Conservation (phyloP, 2,113 vertebrate genomes). For the Callipepla californica region DNA sequence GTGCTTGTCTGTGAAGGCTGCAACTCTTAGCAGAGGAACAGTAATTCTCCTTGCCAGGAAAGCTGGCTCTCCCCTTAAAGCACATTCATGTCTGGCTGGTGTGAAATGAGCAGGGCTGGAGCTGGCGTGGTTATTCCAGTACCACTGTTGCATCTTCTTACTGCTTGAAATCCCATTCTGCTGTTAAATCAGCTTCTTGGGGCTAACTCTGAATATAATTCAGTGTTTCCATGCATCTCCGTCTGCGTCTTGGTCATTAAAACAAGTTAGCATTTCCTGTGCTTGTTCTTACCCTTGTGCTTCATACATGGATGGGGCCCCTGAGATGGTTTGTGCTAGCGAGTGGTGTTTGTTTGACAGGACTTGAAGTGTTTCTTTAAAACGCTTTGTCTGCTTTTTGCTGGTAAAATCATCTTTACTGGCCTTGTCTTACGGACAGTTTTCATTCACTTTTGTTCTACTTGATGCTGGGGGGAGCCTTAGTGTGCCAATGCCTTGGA, state of each 20-base stretch:
- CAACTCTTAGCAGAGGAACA: not conserved
- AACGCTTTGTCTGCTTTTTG: not conserved
- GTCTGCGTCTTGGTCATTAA: not conserved
- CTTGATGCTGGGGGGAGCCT: not conserved
- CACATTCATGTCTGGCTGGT: accelerated
- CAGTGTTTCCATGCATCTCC: not conserved
- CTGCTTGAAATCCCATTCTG: not conserved
- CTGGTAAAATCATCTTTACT: not conserved
- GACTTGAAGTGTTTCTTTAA: not conserved
- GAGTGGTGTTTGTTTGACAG: not conserved
- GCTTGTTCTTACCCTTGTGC: not conserved
- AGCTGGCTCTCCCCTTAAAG: accelerated
- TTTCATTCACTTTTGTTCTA: not conserved
- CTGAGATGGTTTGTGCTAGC: not conserved
- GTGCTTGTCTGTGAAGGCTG: not conserved
- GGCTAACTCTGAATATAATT: accelerated
- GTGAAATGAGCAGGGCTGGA: not conserved
- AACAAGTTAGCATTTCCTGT: not conserved
- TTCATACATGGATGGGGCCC: not conserved
- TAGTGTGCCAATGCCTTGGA: not conserved
- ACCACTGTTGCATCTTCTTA: not conserved
- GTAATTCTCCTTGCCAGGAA: not conserved
- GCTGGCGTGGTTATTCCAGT: not conserved
- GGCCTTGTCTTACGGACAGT: not conserved
- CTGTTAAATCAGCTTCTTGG: not conserved